Evolutionary conservation across 1,140 invertebrate genomes (phyloP), one percentile per base, ranked within the genome.

Genomic region (Lasioglossum baleicum): DNA sequence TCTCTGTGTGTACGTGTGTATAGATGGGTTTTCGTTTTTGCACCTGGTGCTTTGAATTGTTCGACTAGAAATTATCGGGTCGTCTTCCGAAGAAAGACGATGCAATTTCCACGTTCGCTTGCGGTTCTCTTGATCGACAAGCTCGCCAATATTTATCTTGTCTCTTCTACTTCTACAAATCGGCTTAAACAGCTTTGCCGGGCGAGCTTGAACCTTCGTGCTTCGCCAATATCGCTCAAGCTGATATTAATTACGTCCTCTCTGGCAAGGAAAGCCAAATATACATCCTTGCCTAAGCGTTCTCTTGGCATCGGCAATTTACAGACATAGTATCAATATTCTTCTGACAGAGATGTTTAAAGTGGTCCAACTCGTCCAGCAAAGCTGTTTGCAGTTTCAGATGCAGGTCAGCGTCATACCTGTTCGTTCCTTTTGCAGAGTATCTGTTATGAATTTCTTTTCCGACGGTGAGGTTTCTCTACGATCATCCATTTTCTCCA

Each of bases 381-480:
- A 53, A 53, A 53, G 51, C 51, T 17, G 51, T 53, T 11, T 11
- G 13, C 10, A 48, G 13, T 48, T 48, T 48, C 10, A 48, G 10
- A 48, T 2, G 10, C 2, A 11, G 44, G 10, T 11, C 1, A 13
- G n/a, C 63, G 22, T 51, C 78, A 78, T 92, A 93, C 92, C 92
- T 92, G 89, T 87, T 78, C 91, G 88, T 84, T 92, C 89, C 83
- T 92, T 91, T 79, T 90, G 88, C 65, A 91, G 82, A 13, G 88
- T 91, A 75, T 92, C 91, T 7, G 86, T 88, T 77, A 93, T 92
- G 71, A 92, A 90, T 88, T 93, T 92, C 66, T 87, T 88, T 77
- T 93, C 90, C 0, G 86, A 84, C 0, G 92, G 91, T 26, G 92
- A 92, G 0, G 88, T 88, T 2, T 90, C 87, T 70, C 92, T 92